Percentiles rank a stretch among this genome's conserved stretches.
phyloP scores from a whole-genome alignment of 2,888 invertebrate species.

The Antheraea assamensis region DNA sequence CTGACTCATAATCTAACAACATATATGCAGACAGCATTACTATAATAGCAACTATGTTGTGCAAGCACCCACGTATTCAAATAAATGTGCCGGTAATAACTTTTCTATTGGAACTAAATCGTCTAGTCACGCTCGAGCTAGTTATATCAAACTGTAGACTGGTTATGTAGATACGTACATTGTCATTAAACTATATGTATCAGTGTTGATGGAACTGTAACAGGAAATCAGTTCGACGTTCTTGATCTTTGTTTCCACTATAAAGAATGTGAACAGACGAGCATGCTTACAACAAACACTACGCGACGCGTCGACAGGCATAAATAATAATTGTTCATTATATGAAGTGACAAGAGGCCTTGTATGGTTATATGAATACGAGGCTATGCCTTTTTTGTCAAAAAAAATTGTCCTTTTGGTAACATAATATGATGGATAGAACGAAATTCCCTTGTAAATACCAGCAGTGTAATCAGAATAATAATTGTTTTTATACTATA shows the following conservation, averaged over 20 bases:
- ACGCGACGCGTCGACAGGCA: background rate
- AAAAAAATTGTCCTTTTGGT: no score
- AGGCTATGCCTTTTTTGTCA: no score
- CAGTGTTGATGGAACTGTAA: constrained; percentile 27
- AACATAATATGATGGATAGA: background rate
- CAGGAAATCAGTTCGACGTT: constrained; percentile 22
- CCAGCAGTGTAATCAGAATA: background rate
- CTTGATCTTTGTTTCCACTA: constrained; percentile 20
- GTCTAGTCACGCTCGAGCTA: constrained; percentile 72
- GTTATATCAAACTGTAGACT: constrained; percentile 33
- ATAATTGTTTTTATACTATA: background rate
- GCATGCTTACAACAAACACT: constrained; percentile 6
- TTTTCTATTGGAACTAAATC: constrained; percentile 77
- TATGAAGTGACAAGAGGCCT: background rate
- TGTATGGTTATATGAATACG: background rate
- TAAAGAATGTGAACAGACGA: constrained; percentile 17
- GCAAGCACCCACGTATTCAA: constrained; percentile 77
- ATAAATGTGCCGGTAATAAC: constrained; percentile 76
- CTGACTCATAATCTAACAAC: constrained; percentile 55
- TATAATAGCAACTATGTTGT: constrained; percentile 63
- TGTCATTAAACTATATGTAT: constrained; percentile 41
- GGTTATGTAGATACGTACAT: constrained; percentile 37
- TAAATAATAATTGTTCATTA: background rate
- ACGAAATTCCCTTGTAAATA: background rate
- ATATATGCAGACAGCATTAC: constrained; percentile 34